Base-by-base conservation (phyloP, 2,113 vertebrate genomes). In the Larimichthys polyactis region DNA sequence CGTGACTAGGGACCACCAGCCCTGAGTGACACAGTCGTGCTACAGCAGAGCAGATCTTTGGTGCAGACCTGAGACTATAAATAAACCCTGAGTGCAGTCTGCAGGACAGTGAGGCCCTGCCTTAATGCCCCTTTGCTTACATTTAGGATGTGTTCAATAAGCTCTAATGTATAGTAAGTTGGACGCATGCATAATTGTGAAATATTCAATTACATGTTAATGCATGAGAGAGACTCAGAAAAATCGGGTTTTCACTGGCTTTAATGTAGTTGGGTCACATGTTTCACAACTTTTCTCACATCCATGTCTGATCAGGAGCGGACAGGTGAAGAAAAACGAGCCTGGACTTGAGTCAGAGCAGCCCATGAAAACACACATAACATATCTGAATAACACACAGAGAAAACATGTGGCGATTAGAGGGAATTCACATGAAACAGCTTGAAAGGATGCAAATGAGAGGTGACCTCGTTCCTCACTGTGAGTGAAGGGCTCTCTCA, bases 1-100 rank as follows among this genome's bases (percentile, higher is more conserved):
- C 90, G 90, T 94, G 92, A 94, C 92, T 88, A 52, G 69, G 57
- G 80, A 91, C 55, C 75, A 78, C 55, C 68, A 67, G 66, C 67
- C 4, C 48, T 3, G 71, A 83, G 58, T 81, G 90, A 59, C 69
- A 86, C 16, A 83, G 79, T 79, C 75, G 78, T 81, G 82, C 64
- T n/a, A 54, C 48, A 71, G 60, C 78, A 52, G 43, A 59, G 44
- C 59, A n/a, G 69, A 65, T 77, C 43, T 36, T 49, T 79, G 65
- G 48, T 68, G 85, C 83, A 83, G 54, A 71, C 32, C 62, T 62
- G 27, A 11, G 44, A 73, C 58, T 80, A 69, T 52, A 64, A 73
- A 78, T 78, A 81, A 49, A 68, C 20, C 19, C 54, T 44, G 60
- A 62, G 58, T 17, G 60, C 2, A 52, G 71, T 63, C 24, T 58